phyloP scores from a whole-genome alignment of 2,888 invertebrate species.

The Eupithecia centaureata region DNA sequence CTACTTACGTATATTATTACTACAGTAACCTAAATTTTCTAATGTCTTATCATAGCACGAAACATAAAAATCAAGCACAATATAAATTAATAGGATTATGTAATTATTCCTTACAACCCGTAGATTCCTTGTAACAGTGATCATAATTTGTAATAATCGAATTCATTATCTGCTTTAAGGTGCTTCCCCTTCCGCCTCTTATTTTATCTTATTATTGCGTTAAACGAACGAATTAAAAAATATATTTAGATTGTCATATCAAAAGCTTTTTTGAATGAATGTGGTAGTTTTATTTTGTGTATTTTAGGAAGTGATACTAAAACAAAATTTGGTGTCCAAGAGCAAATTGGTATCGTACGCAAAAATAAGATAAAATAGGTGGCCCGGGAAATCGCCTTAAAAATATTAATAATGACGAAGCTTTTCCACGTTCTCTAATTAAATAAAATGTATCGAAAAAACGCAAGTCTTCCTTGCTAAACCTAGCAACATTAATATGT shows the following conservation, averaged over 20 bases:
- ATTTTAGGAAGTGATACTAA: no score
- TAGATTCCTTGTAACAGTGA: constrained; percentile 2
- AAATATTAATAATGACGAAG: constrained; percentile 18
- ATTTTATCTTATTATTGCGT: no score
- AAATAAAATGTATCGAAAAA: not conserved
- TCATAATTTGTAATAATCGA: not conserved
- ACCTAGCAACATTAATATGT: not conserved
- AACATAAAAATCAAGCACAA: constrained; percentile 31
- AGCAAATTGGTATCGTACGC: no score
- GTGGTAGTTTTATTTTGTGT: not conserved
- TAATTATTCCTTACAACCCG: not conserved
- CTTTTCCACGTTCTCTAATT: constrained; percentile 22
- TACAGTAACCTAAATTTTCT: constrained; percentile 3
- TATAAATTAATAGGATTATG: not conserved
- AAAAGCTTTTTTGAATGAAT: no score
- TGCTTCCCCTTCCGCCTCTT: no score
- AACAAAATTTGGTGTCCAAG: not conserved
- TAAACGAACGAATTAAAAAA: no score
- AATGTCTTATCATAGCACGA: constrained; percentile 21
- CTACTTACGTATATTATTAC: not conserved
- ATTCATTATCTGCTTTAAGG: not conserved
- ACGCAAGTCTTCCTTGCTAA: constrained; percentile 25
- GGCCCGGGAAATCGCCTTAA: no score
- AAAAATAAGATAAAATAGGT: no score
- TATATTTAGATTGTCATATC: no score